Conservation (phyloP, 1,140 invertebrate genomes). For the Drosophila triauraria region DNA sequence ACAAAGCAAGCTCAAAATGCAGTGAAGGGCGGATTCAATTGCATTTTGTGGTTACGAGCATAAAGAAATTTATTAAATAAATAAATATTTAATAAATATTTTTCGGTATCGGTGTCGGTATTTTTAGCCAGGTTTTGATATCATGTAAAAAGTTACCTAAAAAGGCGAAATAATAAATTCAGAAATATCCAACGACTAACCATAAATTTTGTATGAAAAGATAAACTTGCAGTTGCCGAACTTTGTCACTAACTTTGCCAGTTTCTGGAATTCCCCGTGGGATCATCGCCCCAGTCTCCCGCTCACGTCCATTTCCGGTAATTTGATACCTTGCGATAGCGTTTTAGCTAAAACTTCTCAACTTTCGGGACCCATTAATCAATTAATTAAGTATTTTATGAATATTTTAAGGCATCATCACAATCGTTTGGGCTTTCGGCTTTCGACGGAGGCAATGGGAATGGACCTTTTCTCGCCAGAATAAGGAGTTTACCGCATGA, state of each 20-base stretch:
- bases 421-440: slow-evolving; percentile 48
- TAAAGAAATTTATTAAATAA: no score
- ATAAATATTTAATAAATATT: no score
- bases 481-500: slow-evolving; percentile 65
- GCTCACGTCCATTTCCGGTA: slow-evolving; percentile 22
- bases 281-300: not conserved
- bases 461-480: slow-evolving; percentile 15
- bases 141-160: not conserved
- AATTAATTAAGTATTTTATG: slow-evolving; percentile 83
- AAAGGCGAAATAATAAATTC: not conserved
- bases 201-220: slow-evolving; percentile 39
- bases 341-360: slow-evolving; percentile 63
- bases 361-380: slow-evolving; percentile 75
- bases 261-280: slow-evolving; percentile 14
- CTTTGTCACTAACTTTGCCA: slow-evolving; percentile 51
- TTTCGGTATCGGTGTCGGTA: no score
- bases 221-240: slow-evolving; percentile 31
- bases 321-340: slow-evolving; percentile 69
- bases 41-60: not conserved
- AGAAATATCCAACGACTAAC: not conserved
- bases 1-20: slow-evolving; percentile 8
- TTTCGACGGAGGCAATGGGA: slow-evolving; percentile 7
- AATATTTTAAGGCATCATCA: slow-evolving; percentile 72
- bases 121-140: no score
- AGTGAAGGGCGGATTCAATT: not conserved